Conservation (phyloP, 2,888 invertebrate species). For the Esperia sulphurella region DNA sequence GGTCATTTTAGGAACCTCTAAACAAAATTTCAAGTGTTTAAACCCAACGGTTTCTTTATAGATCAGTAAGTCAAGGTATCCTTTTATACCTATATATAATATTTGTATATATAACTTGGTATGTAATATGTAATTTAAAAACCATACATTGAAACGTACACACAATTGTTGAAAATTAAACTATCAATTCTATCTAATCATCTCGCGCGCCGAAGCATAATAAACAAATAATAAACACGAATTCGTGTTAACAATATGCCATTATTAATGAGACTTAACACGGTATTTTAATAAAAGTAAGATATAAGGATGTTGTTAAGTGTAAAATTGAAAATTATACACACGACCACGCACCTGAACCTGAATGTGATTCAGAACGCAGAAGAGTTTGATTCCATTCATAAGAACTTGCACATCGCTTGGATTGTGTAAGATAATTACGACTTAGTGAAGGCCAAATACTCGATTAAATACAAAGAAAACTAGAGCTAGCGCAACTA, state of each 20-base stretch:
- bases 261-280: neutral
- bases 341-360: conserved; percentile 12
- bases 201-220: conserved; percentile 1
- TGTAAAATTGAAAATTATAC: conserved; percentile 17
- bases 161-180: neutral
- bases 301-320: conserved; percentile 14
- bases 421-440: conserved; percentile 35
- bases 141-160: too few relatives aligned
- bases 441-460: conserved; percentile 41
- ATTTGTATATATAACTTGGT: too few relatives aligned
- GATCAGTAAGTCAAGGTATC: too few relatives aligned
- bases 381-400: conserved; percentile 41
- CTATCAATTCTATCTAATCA: neutral
- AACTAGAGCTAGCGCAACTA: conserved; percentile 53
- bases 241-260: neutral
- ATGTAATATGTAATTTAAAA: too few relatives aligned
- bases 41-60: too few relatives aligned
- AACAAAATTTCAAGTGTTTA: too few relatives aligned
- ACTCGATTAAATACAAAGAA: conserved; percentile 32
- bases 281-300: neutral
- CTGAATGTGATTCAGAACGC: conserved; percentile 20
- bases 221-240: conserved; percentile 2
- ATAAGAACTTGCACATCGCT: conserved; percentile 39
- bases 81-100: too few relatives aligned
- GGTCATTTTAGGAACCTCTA: too few relatives aligned